These are phyloP conservation scores for Burhinus oedicnemus DNA, from an alignment of 2,113 vertebrate genomes.

Conservation along the genomic window DNA sequence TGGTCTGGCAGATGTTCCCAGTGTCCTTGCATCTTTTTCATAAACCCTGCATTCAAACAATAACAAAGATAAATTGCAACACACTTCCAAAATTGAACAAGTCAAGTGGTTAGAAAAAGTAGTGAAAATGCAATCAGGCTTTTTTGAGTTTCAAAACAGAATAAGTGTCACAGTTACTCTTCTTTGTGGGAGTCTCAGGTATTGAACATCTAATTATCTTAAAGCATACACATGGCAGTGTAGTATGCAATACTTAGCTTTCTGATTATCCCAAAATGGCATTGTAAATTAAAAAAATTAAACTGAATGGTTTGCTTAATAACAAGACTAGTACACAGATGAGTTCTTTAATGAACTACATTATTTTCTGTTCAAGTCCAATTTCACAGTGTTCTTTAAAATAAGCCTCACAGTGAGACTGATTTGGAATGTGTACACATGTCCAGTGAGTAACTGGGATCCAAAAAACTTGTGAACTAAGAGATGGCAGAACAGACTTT, in stretches of 20 bases:
- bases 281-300: conserved; percentile 7
- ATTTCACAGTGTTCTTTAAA: conserved; percentile 17
- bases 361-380: not conserved
- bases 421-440: not conserved
- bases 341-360: conserved; percentile 3
- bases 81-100: not conserved
- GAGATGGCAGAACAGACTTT: not conserved
- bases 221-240: not conserved
- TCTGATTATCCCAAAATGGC: conserved; percentile 2
- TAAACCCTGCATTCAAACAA: not conserved
- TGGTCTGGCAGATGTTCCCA: not conserved
- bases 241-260: not conserved
- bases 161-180: not conserved
- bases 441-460: not conserved
- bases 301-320: conserved; percentile 9
- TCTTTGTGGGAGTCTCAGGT: not conserved
- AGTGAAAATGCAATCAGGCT: not conserved
- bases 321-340: not conserved
- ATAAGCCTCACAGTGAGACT: not conserved
- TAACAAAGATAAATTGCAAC: not conserved
- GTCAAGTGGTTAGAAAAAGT: not conserved
- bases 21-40: not conserved
- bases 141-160: not conserved
- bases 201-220: conserved; percentile 26
- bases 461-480: not conserved